Percentiles rank a stretch among this genome's conserved stretches.
phyloP scores from a whole-genome alignment of 2,797 vertebrate genomes.

The Coranthus polyacanthus region DNA sequence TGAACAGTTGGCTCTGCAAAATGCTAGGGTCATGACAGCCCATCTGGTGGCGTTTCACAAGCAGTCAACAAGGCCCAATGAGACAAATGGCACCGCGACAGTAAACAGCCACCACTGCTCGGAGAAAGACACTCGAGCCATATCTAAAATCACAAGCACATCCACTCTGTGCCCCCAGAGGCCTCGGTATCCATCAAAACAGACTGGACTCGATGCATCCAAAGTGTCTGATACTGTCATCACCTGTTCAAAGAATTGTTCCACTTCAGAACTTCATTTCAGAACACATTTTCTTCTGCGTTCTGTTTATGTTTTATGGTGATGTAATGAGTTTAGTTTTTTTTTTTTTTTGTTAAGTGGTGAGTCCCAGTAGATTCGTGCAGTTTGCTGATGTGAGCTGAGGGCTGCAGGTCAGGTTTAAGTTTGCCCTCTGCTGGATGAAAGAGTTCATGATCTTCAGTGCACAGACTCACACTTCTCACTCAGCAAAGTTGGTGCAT shows the following conservation, averaged over 20 bases:
- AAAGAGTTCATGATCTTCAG: slow-evolving; percentile 26
- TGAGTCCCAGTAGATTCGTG: not conserved
- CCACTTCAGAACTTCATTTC: not conserved
- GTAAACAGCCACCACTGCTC: slow-evolving; percentile 42
- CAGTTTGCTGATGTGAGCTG: slow-evolving; percentile 22
- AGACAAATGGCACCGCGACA: slow-evolving; percentile 55
- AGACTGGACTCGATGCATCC: slow-evolving; percentile 4
- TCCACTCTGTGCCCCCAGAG: slow-evolving; percentile 37
- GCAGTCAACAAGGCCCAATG: slow-evolving; percentile 67
- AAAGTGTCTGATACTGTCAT: slow-evolving; percentile 12
- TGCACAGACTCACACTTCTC: not conserved
- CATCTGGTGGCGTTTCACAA: slow-evolving; percentile 71
- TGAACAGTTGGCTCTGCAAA: slow-evolving; percentile 63
- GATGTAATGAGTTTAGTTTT: not conserved
- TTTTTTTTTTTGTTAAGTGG: no score
- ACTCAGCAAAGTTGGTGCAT: slow-evolving; percentile 26
- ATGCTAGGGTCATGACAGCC: slow-evolving; percentile 73
- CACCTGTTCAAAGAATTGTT: not conserved
- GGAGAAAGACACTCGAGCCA: slow-evolving; percentile 41
- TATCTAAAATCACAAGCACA: slow-evolving; percentile 59
- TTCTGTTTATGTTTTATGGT: not conserved
- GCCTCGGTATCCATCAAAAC: slow-evolving; percentile 22
- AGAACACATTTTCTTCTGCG: no score
- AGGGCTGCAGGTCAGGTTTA: slow-evolving; percentile 20
- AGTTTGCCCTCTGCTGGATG: slow-evolving; percentile 56